A percentile compares a stretch with the other conserved stretches of the same genome.
phyloP scores from a whole-genome alignment of 1,140 invertebrate genomes.

The Sarcophaga peregrina region DNA sequence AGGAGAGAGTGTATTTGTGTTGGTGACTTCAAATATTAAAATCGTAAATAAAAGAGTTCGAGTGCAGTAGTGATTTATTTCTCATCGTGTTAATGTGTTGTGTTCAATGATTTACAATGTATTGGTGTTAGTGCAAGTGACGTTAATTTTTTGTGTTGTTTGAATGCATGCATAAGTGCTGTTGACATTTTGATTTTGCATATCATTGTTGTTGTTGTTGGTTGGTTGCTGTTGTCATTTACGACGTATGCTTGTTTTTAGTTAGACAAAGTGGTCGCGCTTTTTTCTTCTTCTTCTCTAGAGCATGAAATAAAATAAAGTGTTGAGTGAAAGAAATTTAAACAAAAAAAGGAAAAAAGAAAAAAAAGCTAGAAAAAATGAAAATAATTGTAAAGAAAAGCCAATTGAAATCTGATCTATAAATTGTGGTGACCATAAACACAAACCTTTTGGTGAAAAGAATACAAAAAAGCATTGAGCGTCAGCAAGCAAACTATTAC shows the following conservation, averaged over 20 bases:
- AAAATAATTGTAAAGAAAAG: background rate
- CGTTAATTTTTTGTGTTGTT: conserved; percentile 10
- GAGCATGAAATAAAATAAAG: background rate
- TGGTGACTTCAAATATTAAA: background rate
- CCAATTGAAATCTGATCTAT: background rate
- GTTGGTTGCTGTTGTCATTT: background rate
- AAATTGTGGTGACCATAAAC: conserved; percentile 24
- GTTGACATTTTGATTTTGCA: conserved; percentile 34
- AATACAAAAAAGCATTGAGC: background rate
- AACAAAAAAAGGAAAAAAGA: background rate
- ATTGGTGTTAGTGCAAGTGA: background rate
- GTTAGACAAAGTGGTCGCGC: too few relatives aligned
- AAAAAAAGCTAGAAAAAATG: background rate
- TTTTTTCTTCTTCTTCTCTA: background rate
- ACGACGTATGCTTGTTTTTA: background rate
- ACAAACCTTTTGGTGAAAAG: background rate
- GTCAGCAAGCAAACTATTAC: background rate
- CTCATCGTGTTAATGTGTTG: too few relatives aligned
- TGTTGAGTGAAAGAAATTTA: background rate
- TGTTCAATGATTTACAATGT: too few relatives aligned
- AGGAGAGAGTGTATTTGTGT: too few relatives aligned
- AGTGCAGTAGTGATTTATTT: too few relatives aligned
- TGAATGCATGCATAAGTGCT: conserved; percentile 32
- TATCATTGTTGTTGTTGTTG: background rate
- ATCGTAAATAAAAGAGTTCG: too few relatives aligned